Evolutionary conservation across 2,113 vertebrate species (phyloP), one percentile per base, ranked within the genome.

Genomic region (Syngnathus scovelli): DNA sequence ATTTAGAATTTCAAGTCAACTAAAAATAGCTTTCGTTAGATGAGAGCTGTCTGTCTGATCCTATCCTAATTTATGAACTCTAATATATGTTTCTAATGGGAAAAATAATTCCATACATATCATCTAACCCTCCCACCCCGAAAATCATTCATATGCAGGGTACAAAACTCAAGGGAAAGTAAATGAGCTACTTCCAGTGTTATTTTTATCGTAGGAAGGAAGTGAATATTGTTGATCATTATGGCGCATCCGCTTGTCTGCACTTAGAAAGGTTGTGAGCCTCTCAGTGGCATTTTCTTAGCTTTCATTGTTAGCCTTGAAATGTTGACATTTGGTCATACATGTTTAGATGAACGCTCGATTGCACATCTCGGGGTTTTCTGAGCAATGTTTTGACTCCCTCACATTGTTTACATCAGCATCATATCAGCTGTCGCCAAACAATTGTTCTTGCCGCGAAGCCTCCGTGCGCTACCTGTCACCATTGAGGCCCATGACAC

Each of bases 211-310:
- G 46, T 71, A 21, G 21, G 41, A 37, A 70, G 71, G 51, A 77
- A 67, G n/a, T 61, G 52, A 70, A 64, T 68, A 82, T 43, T 58
- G 46, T 48, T 55, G 67, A 51, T 66, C 66, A 74, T 83, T 74
- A 76, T 60, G 64, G 39, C 65, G 55, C 62, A 74, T 68, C 70
- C 60, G 46, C 62, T 48, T 46, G 69, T 59, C 21, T 61, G 41
- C 19, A 54, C 9, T 55, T 23, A 13, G 7, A n/a, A 55, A 55
- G 52, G n/a, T n/a, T n/a, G n/a, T n/a, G n/a, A n/a, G n/a, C n/a
- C 52, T 55, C n/a, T 65, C 18, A 21, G 13, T 7, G 48, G 43
- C 21, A n/a, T n/a, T 6, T 15, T 39, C 5, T 2, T 39, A 4
- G 13, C 55, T 15, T 48, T 51, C 0, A 55, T 55, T 10, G 10